Conservation (phyloP, 2,113 vertebrate genomes). For the Dasypus novemcinctus region DNA sequence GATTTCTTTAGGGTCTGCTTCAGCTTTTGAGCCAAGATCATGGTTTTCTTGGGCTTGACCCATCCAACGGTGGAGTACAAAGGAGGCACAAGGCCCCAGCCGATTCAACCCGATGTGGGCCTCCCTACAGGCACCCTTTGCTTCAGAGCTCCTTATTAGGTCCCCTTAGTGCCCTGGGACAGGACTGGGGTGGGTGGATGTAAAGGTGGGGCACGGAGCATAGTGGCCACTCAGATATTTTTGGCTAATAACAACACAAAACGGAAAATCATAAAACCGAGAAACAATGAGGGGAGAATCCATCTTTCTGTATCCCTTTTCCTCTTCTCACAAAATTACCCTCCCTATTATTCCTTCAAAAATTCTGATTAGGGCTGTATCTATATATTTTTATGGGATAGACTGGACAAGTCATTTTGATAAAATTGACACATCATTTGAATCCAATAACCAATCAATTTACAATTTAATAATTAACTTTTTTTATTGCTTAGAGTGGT, state of each 20-base stretch:
- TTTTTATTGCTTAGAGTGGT: not conserved
- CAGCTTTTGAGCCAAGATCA: not conserved
- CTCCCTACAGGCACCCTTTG: not conserved
- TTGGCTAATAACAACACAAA: not conserved
- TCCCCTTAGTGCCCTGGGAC: not conserved
- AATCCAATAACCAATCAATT: not conserved
- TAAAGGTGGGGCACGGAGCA: too few relatives aligned
- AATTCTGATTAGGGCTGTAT: not conserved
- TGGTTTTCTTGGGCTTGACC: not conserved
- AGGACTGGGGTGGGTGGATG: rapidly evolving
- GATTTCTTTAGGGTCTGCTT: not conserved
- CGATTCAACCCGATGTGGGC: rapidly evolving
- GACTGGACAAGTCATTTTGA: not conserved
- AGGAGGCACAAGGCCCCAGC: not conserved
- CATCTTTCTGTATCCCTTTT: too few relatives aligned
- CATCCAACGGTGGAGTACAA: not conserved
- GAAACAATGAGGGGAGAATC: rapidly evolving
- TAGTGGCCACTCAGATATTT: not conserved
- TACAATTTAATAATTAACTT: not conserved
- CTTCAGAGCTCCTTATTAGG: not conserved
- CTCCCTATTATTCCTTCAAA: not conserved
- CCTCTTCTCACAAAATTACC: not conserved
- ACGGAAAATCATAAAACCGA: not conserved
- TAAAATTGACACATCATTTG: not conserved
- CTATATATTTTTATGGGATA: too few relatives aligned